Evolutionary conservation across 2,113 vertebrate genomes (phyloP).

Genomic region (Anoura caudifer): DNA sequence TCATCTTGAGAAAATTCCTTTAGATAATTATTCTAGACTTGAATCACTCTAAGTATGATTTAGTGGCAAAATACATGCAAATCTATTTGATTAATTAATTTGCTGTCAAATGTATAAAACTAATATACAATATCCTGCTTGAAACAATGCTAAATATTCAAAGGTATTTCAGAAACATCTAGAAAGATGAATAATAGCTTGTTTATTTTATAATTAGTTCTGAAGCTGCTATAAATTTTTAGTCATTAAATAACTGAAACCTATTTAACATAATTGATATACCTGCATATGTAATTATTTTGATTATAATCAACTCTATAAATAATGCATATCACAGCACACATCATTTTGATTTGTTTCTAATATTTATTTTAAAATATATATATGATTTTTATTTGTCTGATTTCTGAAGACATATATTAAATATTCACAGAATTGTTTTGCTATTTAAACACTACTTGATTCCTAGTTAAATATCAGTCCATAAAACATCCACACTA

Average conservation of each 20-base stretch:
- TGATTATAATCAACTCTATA: constrained; percentile 71
- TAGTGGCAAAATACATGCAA: neutral
- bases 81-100: constrained; percentile 65
- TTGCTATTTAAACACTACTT: constrained; percentile 69
- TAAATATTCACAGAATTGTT: constrained; percentile 72
- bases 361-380: constrained; percentile 63
- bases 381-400: constrained; percentile 64
- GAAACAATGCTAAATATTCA: constrained; percentile 58
- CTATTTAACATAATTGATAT: constrained; percentile 67
- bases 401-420: constrained; percentile 73
- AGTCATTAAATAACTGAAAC: constrained; percentile 67
- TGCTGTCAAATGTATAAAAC: constrained; percentile 43
- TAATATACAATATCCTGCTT: constrained; percentile 44
- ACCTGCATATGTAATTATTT: constrained; percentile 58
- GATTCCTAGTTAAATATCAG: constrained; percentile 74
- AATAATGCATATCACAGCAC: constrained; percentile 56
- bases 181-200: constrained; percentile 29
- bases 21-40: neutral
- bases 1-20: neutral
- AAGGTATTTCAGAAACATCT: constrained; percentile 61
- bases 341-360: constrained; percentile 73
- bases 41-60: neutral
- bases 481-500: constrained; percentile 57
- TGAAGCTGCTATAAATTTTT: constrained; percentile 47
- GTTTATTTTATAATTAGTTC: constrained; percentile 65